Conservation (phyloP, 2,888 invertebrate species). For the Brenthis ino region DNA sequence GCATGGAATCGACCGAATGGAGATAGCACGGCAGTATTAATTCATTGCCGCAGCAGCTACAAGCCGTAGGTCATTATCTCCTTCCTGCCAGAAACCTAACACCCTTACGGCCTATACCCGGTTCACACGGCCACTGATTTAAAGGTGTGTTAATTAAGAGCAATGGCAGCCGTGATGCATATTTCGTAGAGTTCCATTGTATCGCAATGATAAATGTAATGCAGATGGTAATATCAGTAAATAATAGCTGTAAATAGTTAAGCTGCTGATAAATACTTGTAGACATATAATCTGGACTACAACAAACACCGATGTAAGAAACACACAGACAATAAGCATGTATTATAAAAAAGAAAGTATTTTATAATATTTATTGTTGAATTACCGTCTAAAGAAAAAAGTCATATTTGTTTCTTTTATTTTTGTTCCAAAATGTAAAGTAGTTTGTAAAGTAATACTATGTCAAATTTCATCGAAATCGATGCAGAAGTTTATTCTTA, state of each 20-base stretch:
- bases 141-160: slow-evolving; percentile 42
- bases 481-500: too few species aligned
- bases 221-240: slow-evolving; percentile 13
- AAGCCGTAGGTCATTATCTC: slow-evolving; percentile 57
- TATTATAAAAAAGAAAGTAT: too few species aligned
- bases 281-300: not conserved
- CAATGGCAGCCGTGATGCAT: slow-evolving; percentile 35
- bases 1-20: slow-evolving; percentile 64
- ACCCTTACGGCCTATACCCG: slow-evolving; percentile 43
- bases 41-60: slow-evolving; percentile 63
- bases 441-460: too few species aligned
- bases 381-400: too few species aligned
- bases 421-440: too few species aligned
- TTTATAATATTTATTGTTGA: too few species aligned
- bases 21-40: slow-evolving; percentile 76
- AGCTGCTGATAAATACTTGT: slow-evolving; percentile 1
- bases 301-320: too few species aligned
- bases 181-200: slow-evolving; percentile 29
- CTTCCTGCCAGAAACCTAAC: slow-evolving; percentile 53
- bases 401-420: too few species aligned
- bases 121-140: slow-evolving; percentile 53
- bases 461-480: too few species aligned
- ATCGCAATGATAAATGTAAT: slow-evolving; percentile 26
- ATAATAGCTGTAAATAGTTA: slow-evolving; percentile 15
- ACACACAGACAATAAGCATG: too few species aligned